These are phyloP conservation scores for Andrena fulva DNA, from an alignment of 2,888 invertebrate species.

Conservation along the genomic window DNA sequence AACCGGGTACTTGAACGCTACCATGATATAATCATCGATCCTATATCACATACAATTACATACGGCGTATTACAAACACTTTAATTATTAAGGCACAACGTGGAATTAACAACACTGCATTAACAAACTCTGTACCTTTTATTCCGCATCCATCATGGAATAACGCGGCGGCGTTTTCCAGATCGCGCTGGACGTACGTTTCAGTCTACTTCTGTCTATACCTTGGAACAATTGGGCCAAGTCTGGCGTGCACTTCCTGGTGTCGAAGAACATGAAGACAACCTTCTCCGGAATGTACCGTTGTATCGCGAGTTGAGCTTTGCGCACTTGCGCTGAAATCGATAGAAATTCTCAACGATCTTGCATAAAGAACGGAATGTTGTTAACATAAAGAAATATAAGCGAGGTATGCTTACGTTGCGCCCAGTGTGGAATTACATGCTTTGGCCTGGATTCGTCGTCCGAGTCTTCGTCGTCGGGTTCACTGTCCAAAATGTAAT, in stretches of 20 bases:
- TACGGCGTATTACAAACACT: slow-evolving; percentile 15
- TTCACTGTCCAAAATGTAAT: slow-evolving; percentile 81
- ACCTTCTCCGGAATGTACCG: slow-evolving; percentile 82
- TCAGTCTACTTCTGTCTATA: slow-evolving; percentile 88
- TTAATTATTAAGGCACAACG: slow-evolving; percentile 13
- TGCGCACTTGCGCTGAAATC: slow-evolving; percentile 84
- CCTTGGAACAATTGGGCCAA: slow-evolving; percentile 89
- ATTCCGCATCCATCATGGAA: slow-evolving; percentile 84
- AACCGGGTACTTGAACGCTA: slow-evolving; percentile 12
- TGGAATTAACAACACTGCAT: slow-evolving; percentile 45
- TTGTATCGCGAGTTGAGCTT: slow-evolving; percentile 85
- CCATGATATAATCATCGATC: slow-evolving; percentile 19
- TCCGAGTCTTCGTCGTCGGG: slow-evolving; percentile 82
- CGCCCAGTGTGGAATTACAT: slow-evolving; percentile 81
- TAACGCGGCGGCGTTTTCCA: slow-evolving; percentile 91
- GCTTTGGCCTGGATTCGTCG: slow-evolving; percentile 80
- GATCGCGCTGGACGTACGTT: slow-evolving; percentile 90
- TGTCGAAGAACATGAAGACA: slow-evolving; percentile 87
- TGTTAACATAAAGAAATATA: no score
- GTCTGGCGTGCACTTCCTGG: slow-evolving; percentile 86
- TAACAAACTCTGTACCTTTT: slow-evolving; percentile 18
- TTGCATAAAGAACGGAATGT: no score
- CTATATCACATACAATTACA: slow-evolving; percentile 30
- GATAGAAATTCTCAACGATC: background rate
- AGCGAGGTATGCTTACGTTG: slow-evolving; percentile 68